Conservation (phyloP, 2,888 invertebrate genomes). For the Pelosia muscerda region DNA sequence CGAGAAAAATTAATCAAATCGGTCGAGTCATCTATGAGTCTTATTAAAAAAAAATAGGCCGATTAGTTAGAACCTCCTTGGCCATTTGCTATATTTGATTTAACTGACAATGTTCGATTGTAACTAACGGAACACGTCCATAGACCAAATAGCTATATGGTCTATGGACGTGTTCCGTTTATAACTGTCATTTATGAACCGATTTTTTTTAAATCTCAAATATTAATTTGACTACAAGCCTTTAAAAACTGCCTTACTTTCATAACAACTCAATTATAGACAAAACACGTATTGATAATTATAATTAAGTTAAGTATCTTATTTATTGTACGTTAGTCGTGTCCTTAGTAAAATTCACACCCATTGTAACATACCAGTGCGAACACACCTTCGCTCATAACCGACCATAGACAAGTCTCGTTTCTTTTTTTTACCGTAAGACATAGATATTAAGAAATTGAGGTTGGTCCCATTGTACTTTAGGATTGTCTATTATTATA, state of each 20-base stretch:
- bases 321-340: constrained; percentile 76
- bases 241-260: not conserved
- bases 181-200: too few relatives aligned
- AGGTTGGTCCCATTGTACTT: constrained; percentile 33
- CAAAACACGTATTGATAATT: constrained; percentile 52
- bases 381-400: constrained; percentile 38
- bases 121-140: too few relatives aligned
- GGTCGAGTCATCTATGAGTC: too few relatives aligned
- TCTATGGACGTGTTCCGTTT: too few relatives aligned
- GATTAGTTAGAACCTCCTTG: too few relatives aligned
- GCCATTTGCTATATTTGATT: too few relatives aligned
- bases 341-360: constrained; percentile 76
- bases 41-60: too few relatives aligned
- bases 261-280: constrained; percentile 40
- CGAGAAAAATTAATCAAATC: too few relatives aligned
- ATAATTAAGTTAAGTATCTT: constrained; percentile 64
- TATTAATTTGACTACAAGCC: not conserved
- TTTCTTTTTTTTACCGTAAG: constrained; percentile 79
- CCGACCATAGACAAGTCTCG: constrained; percentile 82
- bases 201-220: not conserved
- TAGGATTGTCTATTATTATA: constrained; percentile 22
- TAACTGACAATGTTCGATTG: too few relatives aligned
- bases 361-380: constrained; percentile 67
- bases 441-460: constrained; percentile 79
- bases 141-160: too few relatives aligned